Evolutionary conservation across 1,140 invertebrate genomes (phyloP), one percentile per base, ranked within the genome.

Genomic region (Drosophila pallidifrons): DNA sequence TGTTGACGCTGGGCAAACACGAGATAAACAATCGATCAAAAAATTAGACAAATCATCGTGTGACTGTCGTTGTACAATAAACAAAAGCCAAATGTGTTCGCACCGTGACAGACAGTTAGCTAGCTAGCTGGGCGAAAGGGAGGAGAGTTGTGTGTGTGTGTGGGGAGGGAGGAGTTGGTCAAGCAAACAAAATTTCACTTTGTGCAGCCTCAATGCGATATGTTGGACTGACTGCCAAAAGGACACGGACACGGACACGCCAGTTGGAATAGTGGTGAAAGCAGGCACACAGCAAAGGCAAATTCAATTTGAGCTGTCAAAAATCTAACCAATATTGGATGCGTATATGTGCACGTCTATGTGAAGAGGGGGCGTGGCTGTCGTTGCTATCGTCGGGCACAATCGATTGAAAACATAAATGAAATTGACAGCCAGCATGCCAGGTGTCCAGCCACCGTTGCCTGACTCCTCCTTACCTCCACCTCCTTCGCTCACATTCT

Each of bases 301-400:
- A 88, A 88, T 88, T 88, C 71, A 88, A 88, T 88, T 88, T 85
- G 81, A 81, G 85, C 85, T 88, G 85, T 88, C 85, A 88, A 88
- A 88, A 88, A 89, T 88, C 85, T 89, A 82, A 88, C 85, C 85
- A 88, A 88, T 88, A 88, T 88, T 89, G 86, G 81, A 81, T 85
- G 78, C 73, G 70, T 54, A 32, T 70, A 49, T 69, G 46, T 61
- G 41, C 25, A 20, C 63, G 72, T 74, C 61, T 69, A 73, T 64
- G 35, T 52, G 15, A 30, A 43, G 43, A 20, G 51, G 57, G 54
- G 71, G 75, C 63, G 61, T 72, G 72, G 66, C 59, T 79, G 68
- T 58, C 72, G 67, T 7, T 49, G 35, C 66, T 75, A 75, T 70
- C 60, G 68, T 63, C 61, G 70, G 20, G 68, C 70, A 80, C 85